Conservation (phyloP, 2,113 vertebrate genomes). For the Barbus barbus region DNA sequence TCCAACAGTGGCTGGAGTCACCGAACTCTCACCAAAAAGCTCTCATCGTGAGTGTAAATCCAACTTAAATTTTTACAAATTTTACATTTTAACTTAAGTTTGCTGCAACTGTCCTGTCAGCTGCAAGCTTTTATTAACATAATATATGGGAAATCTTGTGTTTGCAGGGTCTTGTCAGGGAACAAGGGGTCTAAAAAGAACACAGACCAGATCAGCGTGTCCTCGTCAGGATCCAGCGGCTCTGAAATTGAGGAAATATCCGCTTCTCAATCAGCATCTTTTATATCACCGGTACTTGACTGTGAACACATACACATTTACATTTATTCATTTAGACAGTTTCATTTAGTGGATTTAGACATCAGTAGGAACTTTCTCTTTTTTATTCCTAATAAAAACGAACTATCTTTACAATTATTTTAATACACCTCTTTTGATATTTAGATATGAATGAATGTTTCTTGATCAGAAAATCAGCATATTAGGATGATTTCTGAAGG, state of each 20-base stretch:
- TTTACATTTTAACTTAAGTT: not conserved
- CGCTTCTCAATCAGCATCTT: conserved; percentile 55
- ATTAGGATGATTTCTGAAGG: not conserved
- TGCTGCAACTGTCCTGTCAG: not conserved
- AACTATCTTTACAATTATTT: too few relatives aligned
- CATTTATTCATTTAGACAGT: not conserved
- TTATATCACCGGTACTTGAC: conserved; percentile 53
- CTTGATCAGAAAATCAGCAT: not conserved
- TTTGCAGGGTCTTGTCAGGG: conserved; percentile 64
- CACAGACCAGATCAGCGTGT: conserved; percentile 75
- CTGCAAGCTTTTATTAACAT: not conserved
- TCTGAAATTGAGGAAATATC: conserved; percentile 76
- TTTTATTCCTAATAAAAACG: not conserved
- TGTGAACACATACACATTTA: not conserved
- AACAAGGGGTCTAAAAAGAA: conserved; percentile 66
- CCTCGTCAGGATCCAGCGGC: conserved; percentile 75
- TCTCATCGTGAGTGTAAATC: conserved; percentile 77
- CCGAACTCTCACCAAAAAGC: conserved; percentile 77
- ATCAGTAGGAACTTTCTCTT: not conserved
- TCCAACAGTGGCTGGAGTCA: conserved; percentile 77
- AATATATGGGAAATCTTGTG: not conserved
- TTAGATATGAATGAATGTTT: not conserved
- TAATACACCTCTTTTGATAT: not conserved
- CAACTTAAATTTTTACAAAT: too few relatives aligned
- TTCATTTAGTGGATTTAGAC: not conserved